phyloP scores from a whole-genome alignment of 2,113 vertebrate genomes.

The Brachyhypopomus occidentalis region DNA sequence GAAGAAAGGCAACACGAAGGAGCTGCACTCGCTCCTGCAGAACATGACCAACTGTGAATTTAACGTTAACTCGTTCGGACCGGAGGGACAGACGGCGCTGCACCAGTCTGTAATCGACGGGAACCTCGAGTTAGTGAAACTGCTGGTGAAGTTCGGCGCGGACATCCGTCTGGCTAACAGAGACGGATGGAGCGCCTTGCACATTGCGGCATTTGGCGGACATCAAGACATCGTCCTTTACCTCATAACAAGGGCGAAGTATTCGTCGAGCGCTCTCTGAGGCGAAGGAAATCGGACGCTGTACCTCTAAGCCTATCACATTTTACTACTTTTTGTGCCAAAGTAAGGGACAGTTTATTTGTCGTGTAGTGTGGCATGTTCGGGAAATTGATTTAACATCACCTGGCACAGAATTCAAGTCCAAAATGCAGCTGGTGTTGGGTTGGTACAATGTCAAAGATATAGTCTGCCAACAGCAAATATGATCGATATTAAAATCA shows the following conservation, averaged over 20 bases:
- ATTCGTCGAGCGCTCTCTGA: slow-evolving; percentile 79
- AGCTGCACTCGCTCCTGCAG: slow-evolving; percentile 83
- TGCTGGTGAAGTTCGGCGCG: slow-evolving; percentile 86
- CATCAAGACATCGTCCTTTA: slow-evolving; percentile 90
- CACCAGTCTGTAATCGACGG: slow-evolving; percentile 87
- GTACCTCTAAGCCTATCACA: slow-evolving; percentile 32
- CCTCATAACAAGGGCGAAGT: slow-evolving; percentile 88
- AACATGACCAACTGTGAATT: slow-evolving; percentile 85
- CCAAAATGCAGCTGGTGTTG: slow-evolving; percentile 36
- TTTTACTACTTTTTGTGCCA: slow-evolving; percentile 53
- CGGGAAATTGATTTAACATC: slow-evolving; percentile 29
- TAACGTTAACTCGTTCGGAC: slow-evolving; percentile 87
- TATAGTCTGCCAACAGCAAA: slow-evolving; percentile 38
- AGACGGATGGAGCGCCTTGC: slow-evolving; percentile 87
- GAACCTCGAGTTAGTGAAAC: slow-evolving; percentile 86
- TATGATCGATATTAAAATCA: slow-evolving; percentile 17
- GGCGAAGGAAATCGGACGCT: slow-evolving; percentile 35
- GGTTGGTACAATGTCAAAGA: slow-evolving; percentile 54
- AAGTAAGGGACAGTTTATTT: slow-evolving; percentile 47
- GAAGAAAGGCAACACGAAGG: slow-evolving; percentile 81
- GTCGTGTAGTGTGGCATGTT: slow-evolving; percentile 24
- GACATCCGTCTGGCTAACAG: slow-evolving; percentile 85
- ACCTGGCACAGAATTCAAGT: slow-evolving; percentile 32
- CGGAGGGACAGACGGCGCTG: slow-evolving; percentile 85
- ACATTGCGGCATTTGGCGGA: slow-evolving; percentile 87